A percentile compares a stretch with the other conserved stretches of the same genome.
Conservation (phyloP, 92 coral and sea anemone species). For the Porites rus region DNA sequence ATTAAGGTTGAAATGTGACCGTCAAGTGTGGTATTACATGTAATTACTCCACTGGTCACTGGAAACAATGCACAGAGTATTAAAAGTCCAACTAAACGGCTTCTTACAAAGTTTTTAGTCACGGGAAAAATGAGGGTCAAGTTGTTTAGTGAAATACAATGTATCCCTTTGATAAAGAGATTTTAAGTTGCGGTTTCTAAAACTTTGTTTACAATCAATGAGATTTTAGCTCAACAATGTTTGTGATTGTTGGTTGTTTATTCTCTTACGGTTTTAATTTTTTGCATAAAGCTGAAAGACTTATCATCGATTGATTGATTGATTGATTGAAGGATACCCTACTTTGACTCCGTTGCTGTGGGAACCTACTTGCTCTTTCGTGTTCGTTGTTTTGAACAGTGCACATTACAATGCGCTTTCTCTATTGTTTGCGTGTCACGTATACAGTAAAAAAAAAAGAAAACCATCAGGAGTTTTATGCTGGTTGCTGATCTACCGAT, state of each 20-base stretch:
- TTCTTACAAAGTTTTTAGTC: too few species aligned
- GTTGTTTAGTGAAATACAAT: not conserved
- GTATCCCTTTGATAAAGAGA: not conserved
- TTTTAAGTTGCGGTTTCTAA: not conserved
- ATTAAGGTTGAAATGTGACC: too few species aligned
- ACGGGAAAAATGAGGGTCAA: not conserved
- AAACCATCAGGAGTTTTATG: too few species aligned
- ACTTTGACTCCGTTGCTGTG: not conserved
- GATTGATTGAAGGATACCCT: not conserved
- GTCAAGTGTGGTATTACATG: too few species aligned
- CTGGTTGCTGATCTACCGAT: too few species aligned
- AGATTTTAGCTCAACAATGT: not conserved
- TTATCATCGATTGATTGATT: slow-evolving; percentile 5
- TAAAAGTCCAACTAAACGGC: too few species aligned
- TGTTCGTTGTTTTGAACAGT: slow-evolving; percentile 9
- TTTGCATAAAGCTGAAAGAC: not conserved
- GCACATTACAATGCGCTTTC: not conserved
- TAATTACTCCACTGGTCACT: too few species aligned
- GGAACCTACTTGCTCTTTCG: slow-evolving; percentile 2
- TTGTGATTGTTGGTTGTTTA: not conserved
- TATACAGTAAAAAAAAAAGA: not conserved
- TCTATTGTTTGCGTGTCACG: slow-evolving; percentile 21
- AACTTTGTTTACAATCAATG: not conserved
- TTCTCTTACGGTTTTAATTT: not conserved
- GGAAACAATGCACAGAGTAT: too few species aligned